These are phyloP conservation scores for Thelaira solivaga DNA, from an alignment of 2,888 invertebrate species.

Conservation along the genomic window DNA sequence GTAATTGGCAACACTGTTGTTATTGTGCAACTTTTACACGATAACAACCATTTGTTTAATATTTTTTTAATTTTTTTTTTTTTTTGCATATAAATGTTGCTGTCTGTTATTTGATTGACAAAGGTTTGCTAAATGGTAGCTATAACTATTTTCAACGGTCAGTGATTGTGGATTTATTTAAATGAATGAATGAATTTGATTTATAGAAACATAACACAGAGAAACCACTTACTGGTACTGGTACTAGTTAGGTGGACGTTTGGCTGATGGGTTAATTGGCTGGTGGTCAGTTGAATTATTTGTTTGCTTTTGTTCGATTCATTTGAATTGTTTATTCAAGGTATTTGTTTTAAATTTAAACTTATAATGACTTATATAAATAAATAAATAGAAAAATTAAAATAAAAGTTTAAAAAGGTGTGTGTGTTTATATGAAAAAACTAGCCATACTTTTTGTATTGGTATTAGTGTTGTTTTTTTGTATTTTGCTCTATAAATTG, in stretches of 20 bases:
- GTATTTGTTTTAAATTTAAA: constrained; percentile 40
- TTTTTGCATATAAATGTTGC: too few species aligned
- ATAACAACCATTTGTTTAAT: too few species aligned
- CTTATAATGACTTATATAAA: constrained; percentile 36
- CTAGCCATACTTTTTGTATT: neutral
- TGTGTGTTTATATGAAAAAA: neutral
- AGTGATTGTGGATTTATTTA: constrained; percentile 6
- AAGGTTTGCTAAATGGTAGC: constrained; percentile 27
- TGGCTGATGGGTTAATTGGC: constrained; percentile 1
- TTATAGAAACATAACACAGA: neutral
- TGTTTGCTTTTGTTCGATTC: neutral
- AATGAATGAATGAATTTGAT: constrained; percentile 13
- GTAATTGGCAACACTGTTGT: too few species aligned
- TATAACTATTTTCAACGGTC: constrained; percentile 42
- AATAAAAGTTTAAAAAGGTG: constrained; percentile 12
- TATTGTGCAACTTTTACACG: too few species aligned
- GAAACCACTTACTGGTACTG: too few species aligned
- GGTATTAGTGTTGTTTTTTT: neutral
- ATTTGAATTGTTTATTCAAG: constrained; percentile 43
- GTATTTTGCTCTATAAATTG: constrained; percentile 46
- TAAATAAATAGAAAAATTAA: constrained; percentile 10
- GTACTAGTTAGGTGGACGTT: neutral
- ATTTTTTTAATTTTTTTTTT: too few species aligned
- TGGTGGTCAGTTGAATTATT: constrained; percentile 2
- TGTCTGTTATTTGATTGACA: constrained; percentile 41